phyloP scores from a whole-genome alignment of 2,888 invertebrate genomes.

The Nysson spinosus region DNA sequence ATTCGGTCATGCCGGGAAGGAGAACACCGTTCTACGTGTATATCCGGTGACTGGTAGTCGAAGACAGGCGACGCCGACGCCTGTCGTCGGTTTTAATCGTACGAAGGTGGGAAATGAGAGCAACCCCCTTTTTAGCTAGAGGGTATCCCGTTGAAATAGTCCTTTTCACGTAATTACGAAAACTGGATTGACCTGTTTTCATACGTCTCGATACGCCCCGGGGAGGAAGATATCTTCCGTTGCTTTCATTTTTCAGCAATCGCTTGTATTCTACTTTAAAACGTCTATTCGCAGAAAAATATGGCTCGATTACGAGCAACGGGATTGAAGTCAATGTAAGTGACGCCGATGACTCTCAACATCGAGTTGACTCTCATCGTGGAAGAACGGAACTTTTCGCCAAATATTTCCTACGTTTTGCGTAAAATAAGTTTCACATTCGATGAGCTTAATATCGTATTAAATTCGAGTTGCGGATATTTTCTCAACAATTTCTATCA shows the following conservation, averaged over 20 bases:
- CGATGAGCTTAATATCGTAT: too few relatives aligned
- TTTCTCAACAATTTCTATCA: too few relatives aligned
- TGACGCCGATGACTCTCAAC: too few relatives aligned
- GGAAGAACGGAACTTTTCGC: too few relatives aligned
- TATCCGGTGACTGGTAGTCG: background rate
- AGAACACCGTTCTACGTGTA: constrained; percentile 8
- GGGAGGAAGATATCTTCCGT: constrained; percentile 31
- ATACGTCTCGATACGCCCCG: constrained; percentile 42
- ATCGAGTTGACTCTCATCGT: too few relatives aligned
- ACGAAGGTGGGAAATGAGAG: constrained; percentile 19
- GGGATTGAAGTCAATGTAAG: constrained; percentile 5
- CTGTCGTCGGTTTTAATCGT: constrained; percentile 2
- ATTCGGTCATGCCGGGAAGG: constrained; percentile 59
- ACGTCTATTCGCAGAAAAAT: too few relatives aligned
- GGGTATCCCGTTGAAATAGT: constrained; percentile 41
- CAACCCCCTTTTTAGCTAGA: constrained; percentile 47
- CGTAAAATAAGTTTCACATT: too few relatives aligned
- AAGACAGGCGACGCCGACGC: constrained; percentile 11
- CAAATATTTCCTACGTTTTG: too few relatives aligned
- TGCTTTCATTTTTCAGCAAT: constrained; percentile 36
- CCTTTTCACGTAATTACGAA: constrained; percentile 48
- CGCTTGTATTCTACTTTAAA: constrained; percentile 26
- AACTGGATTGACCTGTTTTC: constrained; percentile 50
- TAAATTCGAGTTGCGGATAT: too few relatives aligned
- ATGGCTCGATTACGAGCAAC: constrained; percentile 27